These are phyloP conservation scores for Coracopsis vasa DNA, from an alignment of 2,113 vertebrate genomes.

Conservation along the genomic window DNA sequence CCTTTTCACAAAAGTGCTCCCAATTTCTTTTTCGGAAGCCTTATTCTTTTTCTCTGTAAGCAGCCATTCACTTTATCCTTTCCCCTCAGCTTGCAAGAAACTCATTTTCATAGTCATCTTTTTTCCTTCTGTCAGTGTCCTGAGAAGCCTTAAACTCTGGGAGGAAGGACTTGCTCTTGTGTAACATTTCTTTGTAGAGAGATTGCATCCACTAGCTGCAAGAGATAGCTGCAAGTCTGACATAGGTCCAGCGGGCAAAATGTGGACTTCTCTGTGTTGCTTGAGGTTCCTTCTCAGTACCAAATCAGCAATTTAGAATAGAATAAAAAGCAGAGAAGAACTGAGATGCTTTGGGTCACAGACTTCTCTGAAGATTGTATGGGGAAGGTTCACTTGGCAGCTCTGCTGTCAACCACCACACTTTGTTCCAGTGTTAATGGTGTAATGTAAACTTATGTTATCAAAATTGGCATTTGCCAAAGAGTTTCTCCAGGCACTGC, in stretches of 20 bases:
- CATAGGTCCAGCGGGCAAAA: not conserved
- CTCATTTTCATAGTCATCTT: not conserved
- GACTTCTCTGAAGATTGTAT: not conserved
- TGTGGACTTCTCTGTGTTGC: not conserved
- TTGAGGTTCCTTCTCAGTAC: not conserved
- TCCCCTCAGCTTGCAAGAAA: not conserved
- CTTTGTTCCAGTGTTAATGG: not conserved
- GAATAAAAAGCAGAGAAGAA: not conserved
- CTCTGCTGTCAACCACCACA: not conserved
- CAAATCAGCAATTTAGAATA: not conserved
- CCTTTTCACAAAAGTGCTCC: not conserved
- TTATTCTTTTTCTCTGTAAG: not conserved
- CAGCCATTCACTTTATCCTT: not conserved
- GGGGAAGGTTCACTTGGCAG: not conserved
- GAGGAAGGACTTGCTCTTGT: not conserved
- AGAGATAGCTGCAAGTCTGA: not conserved
- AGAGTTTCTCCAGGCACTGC: not conserved
- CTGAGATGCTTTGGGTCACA: not conserved
- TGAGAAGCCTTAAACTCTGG: not conserved
- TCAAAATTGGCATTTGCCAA: not conserved
- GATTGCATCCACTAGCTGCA: too few species aligned
- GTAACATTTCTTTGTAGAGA: not conserved
- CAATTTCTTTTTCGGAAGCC: not conserved
- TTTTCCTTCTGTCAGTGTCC: not conserved
- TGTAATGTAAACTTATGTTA: not conserved